Percentiles rank a stretch among this genome's conserved stretches.
Conservation (phyloP, 2,888 invertebrate species). For the Chironomus riparius region DNA sequence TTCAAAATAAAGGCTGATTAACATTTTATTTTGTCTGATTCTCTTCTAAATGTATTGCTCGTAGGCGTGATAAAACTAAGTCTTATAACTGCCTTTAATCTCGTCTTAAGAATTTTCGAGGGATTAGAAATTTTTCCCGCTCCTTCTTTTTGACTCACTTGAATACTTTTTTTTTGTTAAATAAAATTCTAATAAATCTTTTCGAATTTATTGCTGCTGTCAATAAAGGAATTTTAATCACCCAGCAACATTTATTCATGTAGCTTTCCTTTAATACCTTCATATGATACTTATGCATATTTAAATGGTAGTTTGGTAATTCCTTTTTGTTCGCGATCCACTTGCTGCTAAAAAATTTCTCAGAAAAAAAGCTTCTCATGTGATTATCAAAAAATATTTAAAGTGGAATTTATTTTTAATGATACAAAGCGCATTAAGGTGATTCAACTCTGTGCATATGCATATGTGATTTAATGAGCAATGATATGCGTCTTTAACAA, state of each 20-base stretch:
- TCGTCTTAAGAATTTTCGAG: too few relatives aligned
- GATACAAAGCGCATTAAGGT: not conserved
- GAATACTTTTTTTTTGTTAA: not conserved
- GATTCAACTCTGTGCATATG: too few relatives aligned
- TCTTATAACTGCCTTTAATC: too few relatives aligned
- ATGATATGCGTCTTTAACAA: too few relatives aligned
- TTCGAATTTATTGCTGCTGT: not conserved
- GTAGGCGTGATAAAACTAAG: too few relatives aligned
- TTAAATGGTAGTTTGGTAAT: not conserved
- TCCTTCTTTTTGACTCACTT: too few relatives aligned
- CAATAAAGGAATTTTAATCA: slow-evolving; percentile 7
- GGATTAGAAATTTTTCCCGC: too few relatives aligned
- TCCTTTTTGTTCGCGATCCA: not conserved
- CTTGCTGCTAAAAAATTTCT: not conserved
- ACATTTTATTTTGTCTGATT: not conserved
- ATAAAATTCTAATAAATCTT: not conserved
- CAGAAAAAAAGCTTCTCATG: not conserved
- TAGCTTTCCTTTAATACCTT: not conserved
- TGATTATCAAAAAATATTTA: not conserved
- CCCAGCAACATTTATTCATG: not conserved
- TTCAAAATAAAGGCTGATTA: not conserved
- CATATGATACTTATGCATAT: not conserved
- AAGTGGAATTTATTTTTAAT: not conserved
- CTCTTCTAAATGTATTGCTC: too few relatives aligned
- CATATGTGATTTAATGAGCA: too few relatives aligned